Base-by-base conservation (phyloP, 2,113 vertebrate genomes). In the Oreochromis spilurus region DNA sequence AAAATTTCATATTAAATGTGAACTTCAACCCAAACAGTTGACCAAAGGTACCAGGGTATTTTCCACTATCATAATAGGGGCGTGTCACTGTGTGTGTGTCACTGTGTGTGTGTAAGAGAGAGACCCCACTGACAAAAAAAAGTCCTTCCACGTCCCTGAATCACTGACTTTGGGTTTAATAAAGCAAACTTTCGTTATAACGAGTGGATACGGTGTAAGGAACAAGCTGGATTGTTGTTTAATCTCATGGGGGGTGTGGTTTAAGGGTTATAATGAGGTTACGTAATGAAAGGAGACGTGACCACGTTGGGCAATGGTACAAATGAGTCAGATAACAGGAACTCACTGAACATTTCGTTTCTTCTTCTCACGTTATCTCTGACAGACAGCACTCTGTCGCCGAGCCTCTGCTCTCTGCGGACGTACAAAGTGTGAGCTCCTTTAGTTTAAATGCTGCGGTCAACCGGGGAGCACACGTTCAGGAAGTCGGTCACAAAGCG, bases 201-300 rank as follows among this genome's bases (percentile, higher is more conserved):
- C 7, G n/a, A 21, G 13, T 36, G 43, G 4, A 31, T 48, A 75
- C 0, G 24, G 24, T 19, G 70, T 50, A 48, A 29, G 1, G 9
- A 81, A 14, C 58, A 34, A 29, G 8, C 24, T 16, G 10, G 34
- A 24, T 38, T 70, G 79, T 48, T 0, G 17, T 40, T 11, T 38
- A 52, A 50, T 43, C 79, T 82, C 40, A 11, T 17, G 65, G 79
- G 82, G 93, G 93, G 93, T 9, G 93, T 84, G 90, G 79, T 29
- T 12, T 16, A 3, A 4, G 43, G 6, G 21, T 50, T 38, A 11
- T 29, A 29, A 17, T 4, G 52, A n/a, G 12, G 53, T 93, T 92
- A 91, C 90, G 91, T 91, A 91, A 94, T 52, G 2, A 5, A 36
- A 45, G 3, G 45, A 82, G 88, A 92, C 92, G 88, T 84, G 82